phyloP scores from a whole-genome alignment of 2,113 vertebrate genomes.

The Ammodytes marinus region DNA sequence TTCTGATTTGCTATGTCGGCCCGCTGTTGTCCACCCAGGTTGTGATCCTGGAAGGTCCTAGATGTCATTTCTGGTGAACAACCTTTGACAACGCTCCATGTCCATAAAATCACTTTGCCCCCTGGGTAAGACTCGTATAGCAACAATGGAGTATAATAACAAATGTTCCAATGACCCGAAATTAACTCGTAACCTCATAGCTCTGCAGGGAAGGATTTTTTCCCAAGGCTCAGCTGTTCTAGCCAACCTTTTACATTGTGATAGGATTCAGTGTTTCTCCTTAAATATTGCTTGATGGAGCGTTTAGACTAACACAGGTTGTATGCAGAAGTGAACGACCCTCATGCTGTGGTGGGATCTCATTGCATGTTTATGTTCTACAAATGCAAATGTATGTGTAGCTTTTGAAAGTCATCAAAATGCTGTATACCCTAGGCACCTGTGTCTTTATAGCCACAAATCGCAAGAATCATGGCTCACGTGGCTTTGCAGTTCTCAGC shows the following conservation, averaged over 20 bases:
- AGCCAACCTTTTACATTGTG: constrained; percentile 20
- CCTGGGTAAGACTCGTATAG: neutral
- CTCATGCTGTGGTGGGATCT: neutral
- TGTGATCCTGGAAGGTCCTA: no score
- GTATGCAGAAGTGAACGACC: neutral
- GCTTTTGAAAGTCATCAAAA: neutral
- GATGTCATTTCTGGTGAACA: no score
- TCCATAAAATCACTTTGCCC: no score
- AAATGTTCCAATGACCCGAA: constrained; percentile 28
- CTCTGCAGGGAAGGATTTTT: constrained; percentile 11
- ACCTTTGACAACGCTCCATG: no score
- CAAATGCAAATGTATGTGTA: neutral
- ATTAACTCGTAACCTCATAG: constrained; percentile 29
- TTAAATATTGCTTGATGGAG: neutral
- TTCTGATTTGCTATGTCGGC: no score
- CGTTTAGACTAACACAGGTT: neutral
- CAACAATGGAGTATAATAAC: constrained; percentile 21
- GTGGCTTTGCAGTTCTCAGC: neutral
- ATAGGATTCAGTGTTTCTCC: neutral
- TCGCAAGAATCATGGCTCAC: neutral
- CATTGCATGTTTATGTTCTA: neutral
- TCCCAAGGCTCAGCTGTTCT: neutral
- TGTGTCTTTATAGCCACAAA: neutral
- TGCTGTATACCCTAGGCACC: neutral
- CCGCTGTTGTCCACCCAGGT: no score